These are phyloP conservation scores for Phymatocera aterrima DNA, from an alignment of 2,888 invertebrate species.

Conservation along the genomic window DNA sequence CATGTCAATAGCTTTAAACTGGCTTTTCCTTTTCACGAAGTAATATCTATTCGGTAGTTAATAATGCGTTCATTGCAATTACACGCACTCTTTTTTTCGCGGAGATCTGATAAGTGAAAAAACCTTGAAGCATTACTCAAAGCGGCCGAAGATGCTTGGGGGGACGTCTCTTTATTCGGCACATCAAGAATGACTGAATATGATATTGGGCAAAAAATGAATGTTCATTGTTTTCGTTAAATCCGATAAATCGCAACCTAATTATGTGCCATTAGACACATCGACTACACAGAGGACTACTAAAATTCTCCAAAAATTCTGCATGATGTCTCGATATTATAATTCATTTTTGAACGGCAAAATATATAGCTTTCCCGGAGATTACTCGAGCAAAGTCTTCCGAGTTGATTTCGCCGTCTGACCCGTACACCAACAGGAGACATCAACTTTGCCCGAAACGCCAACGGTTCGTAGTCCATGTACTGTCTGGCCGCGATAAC, in stretches of 20 bases:
- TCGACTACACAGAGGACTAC: too few species aligned
- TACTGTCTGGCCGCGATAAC: conserved; percentile 56
- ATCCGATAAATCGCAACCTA: too few species aligned
- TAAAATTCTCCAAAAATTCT: neutral
- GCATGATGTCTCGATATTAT: neutral
- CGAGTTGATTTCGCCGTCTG: conserved; percentile 1
- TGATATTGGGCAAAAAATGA: too few species aligned
- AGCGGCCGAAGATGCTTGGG: neutral
- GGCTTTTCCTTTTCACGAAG: too few species aligned
- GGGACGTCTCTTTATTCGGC: neutral
- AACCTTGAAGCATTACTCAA: neutral
- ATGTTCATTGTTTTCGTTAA: too few species aligned
- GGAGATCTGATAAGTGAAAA: neutral
- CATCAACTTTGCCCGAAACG: conserved; percentile 22
- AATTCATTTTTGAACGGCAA: neutral
- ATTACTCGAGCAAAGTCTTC: conserved; percentile 30
- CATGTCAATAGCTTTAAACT: too few species aligned
- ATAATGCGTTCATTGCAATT: too few species aligned
- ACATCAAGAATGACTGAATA: too few species aligned
- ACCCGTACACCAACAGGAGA: neutral
- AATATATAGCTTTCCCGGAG: neutral
- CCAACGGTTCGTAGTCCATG: conserved; percentile 55
- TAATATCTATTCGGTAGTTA: too few species aligned
- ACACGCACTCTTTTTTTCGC: too few species aligned
- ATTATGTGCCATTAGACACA: too few species aligned